Base-by-base conservation (phyloP, 35 echinoderm and acorn worm genomes). In the Apostichopus californicus region DNA sequence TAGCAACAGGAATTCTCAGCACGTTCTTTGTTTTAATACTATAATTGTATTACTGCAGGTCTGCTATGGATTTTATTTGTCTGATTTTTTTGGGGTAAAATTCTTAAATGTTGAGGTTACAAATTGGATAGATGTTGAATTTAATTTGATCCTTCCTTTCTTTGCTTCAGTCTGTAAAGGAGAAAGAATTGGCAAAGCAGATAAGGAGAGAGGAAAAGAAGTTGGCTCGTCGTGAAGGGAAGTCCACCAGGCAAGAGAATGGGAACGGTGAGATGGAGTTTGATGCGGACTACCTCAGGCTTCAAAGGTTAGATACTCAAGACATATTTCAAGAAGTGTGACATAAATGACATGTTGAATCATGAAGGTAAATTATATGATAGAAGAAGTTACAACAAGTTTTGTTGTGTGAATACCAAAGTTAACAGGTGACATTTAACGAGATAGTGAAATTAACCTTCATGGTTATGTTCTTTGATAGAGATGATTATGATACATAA, bases 131-230 rank as follows among this genome's bases (percentile, higher is more conserved):
- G 34, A 46, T 46, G 34, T 46, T 46, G 34, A 46, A 46, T 46
- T 46, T 46, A 46, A 46, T 46, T 46, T 52, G 5, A 81, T 81
- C 7, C 13, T 9, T 0, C 61, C 61, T 55, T 65, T 91, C 0
- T 21, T 88, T 57, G 5, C 57, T 95, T 64, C 96, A 98, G 97
- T 98, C 97, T 11, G 93, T 93, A 52, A 81, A 88, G 34, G 97
- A 98, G 83, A 98, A 93, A 77, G 93, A 96, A 28, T 81, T 98
- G 77, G 71, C 91, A 18, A 94, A 92, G 28, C 95, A 96, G 46
- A 79, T 98, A 0, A 66, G 97, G 17, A 98, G 85, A 81, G 97
- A 98, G 52, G 97, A 98, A 82, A 96, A 94, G 87, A 94, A 92
- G 89, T 61, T 96, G 7, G 92, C 92, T 11, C 96, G 91, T 23